These are phyloP conservation scores for Rhynchonycteris naso DNA, from an alignment of 2,797 vertebrate species.

Conservation along the genomic window DNA sequence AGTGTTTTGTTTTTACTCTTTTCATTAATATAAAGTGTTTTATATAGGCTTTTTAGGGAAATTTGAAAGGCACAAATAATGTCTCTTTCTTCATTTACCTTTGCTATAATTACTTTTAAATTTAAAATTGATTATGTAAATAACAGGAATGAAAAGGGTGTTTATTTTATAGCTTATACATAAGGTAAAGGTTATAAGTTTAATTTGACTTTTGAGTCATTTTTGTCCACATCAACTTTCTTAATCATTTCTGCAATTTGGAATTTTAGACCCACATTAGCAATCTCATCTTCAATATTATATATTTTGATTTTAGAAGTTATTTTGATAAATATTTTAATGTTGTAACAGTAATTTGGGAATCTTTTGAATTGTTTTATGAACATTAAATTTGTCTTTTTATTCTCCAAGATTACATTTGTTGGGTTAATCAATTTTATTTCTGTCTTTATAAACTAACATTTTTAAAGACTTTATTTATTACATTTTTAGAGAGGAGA, in stretches of 20 bases:
- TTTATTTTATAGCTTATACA: not conserved
- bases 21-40: not conserved
- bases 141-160: not conserved
- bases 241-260: not conserved
- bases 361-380: not conserved
- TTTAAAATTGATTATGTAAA: not conserved
- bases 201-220: not conserved
- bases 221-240: not conserved
- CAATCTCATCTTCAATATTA: not conserved
- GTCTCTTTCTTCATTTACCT: not conserved
- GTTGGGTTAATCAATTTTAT: not conserved
- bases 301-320: not conserved
- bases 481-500: too few species aligned
- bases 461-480: not conserved
- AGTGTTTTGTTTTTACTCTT: conserved; percentile 30
- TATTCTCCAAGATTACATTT: not conserved
- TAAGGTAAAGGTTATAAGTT: not conserved
- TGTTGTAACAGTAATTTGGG: not conserved
- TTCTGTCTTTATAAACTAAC: not conserved
- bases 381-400: not conserved
- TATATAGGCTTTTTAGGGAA: not conserved
- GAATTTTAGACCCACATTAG: not conserved
- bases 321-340: conserved; percentile 9
- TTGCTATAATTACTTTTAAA: not conserved
- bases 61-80: not conserved